Evolutionary conservation across 2,888 invertebrate genomes (phyloP).

Genomic region (Chloroclysta siterata): DNA sequence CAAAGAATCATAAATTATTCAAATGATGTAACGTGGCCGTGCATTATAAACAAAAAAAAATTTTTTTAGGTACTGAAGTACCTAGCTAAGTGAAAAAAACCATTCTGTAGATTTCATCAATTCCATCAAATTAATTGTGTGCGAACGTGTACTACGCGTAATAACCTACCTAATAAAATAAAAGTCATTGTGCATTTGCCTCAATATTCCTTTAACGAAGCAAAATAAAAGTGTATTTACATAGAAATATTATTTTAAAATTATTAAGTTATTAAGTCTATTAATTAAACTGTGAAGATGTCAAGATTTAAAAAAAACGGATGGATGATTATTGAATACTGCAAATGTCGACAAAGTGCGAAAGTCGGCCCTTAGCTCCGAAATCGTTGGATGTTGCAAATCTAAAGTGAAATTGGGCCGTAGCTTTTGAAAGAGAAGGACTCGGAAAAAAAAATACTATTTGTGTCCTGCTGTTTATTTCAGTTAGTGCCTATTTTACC

Average conservation of each 20-base stretch:
- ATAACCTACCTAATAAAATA: background rate
- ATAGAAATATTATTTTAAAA: slow-evolving; percentile 1
- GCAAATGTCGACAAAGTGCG: too few relatives aligned
- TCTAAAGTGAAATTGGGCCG: too few relatives aligned
- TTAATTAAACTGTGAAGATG: too few relatives aligned
- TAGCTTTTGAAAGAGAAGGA: too few relatives aligned
- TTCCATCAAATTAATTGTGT: slow-evolving; percentile 36
- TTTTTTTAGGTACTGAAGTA: background rate
- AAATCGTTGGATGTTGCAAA: too few relatives aligned
- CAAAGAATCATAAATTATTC: background rate
- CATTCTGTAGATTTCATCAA: slow-evolving; percentile 10
- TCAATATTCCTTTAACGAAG: slow-evolving; percentile 48
- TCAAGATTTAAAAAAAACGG: too few relatives aligned
- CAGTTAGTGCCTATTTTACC: too few relatives aligned
- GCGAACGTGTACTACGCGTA: slow-evolving; percentile 43
- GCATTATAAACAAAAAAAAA: background rate
- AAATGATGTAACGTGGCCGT: background rate
- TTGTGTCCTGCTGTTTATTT: too few relatives aligned
- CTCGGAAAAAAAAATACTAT: too few relatives aligned
- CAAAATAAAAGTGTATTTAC: slow-evolving; percentile 2
- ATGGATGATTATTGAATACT: too few relatives aligned
- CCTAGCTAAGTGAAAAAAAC: background rate
- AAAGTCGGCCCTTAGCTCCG: too few relatives aligned
- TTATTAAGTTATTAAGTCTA: too few relatives aligned
- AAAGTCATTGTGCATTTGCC: slow-evolving; percentile 59